Conservation (phyloP, 2,113 vertebrate genomes). For the Fukomys damarensis region DNA sequence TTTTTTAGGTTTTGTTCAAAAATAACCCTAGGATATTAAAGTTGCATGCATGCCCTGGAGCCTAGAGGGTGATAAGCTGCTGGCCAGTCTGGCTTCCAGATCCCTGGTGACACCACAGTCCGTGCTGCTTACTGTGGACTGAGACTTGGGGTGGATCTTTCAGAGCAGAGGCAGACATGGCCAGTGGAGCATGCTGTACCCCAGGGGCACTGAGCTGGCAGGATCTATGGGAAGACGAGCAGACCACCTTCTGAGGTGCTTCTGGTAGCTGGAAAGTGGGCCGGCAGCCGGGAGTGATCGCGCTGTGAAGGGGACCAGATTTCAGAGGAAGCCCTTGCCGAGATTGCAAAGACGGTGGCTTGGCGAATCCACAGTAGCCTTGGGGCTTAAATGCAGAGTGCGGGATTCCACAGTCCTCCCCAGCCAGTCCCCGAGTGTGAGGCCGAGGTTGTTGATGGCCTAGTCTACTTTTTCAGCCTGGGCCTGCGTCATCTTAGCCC, state of each 20-base stretch:
- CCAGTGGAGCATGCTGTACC: background rate
- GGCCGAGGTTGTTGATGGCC: background rate
- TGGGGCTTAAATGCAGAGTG: background rate
- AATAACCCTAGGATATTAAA: background rate
- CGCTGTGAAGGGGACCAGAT: background rate
- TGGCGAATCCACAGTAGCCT: background rate
- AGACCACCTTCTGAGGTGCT: background rate
- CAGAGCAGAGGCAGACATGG: background rate
- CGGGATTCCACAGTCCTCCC: background rate
- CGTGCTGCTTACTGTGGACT: background rate
- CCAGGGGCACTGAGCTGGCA: background rate
- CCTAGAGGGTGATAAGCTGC: background rate
- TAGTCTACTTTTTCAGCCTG: background rate
- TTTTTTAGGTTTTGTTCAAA: background rate
- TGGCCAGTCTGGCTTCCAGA: background rate
- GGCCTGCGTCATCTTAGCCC: background rate
- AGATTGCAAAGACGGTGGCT: background rate
- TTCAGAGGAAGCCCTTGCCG: background rate
- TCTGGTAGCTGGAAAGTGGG: background rate
- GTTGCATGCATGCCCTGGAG: background rate
- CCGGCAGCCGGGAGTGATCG: fast-evolving
- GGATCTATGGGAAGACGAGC: background rate
- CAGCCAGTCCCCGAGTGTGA: too few relatives aligned
- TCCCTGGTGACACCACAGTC: background rate
- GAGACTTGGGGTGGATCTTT: background rate